Conservation (phyloP, 2,113 vertebrate species). For the Sturnus vulgaris region DNA sequence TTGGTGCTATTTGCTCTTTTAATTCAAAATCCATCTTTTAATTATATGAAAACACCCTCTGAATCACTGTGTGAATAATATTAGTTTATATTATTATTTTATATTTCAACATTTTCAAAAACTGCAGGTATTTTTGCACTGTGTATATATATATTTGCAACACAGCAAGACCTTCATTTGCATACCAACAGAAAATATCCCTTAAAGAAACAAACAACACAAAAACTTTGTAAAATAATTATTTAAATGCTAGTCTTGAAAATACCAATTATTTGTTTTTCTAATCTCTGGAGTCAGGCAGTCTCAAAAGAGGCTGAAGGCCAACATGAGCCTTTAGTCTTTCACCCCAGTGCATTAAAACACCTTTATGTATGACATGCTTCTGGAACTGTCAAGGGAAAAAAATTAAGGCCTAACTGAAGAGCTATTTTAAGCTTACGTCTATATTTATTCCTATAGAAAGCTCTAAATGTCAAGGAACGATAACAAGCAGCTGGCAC, state of each 20-base stretch:
- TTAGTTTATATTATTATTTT: neutral
- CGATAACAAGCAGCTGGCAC: neutral
- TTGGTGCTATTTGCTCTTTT: neutral
- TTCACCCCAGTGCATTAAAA: neutral
- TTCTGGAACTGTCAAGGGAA: neutral
- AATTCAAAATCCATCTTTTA: neutral
- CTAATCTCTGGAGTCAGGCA: neutral
- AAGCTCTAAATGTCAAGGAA: conserved; percentile 21
- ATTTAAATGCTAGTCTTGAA: neutral
- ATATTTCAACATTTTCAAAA: neutral
- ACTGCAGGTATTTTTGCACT: neutral
- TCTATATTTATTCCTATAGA: conserved; percentile 29
- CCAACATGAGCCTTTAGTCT: neutral
- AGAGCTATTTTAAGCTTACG: neutral
- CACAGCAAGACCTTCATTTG: neutral
- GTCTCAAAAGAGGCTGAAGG: neutral
- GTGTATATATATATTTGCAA: neutral
- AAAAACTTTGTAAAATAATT: neutral
- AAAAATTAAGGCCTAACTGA: neutral
- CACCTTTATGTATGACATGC: neutral
- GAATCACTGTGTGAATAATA: neutral
- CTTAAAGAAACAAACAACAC: neutral
- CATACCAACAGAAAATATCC: neutral
- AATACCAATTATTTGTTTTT: neutral
- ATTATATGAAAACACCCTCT: neutral